These are phyloP conservation scores for Sarcophaga variegata DNA, from an alignment of 2,888 invertebrate genomes.

Conservation along the genomic window DNA sequence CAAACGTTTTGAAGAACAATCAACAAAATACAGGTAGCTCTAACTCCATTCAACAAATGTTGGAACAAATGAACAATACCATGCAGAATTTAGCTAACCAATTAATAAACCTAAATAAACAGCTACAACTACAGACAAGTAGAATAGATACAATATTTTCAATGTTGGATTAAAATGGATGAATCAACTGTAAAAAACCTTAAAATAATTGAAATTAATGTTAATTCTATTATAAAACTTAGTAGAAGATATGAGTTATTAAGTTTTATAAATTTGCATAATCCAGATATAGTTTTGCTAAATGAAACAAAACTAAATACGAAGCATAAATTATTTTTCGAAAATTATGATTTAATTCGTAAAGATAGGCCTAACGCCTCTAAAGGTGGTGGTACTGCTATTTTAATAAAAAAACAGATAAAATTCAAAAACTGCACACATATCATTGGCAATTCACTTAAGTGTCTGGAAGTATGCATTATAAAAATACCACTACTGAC, in stretches of 20 bases:
- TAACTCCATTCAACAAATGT: constrained; percentile 2
- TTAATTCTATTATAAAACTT: constrained; percentile 25
- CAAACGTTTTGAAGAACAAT: constrained; percentile 20
- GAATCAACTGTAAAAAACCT: neutral
- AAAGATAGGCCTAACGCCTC: neutral
- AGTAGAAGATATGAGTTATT: constrained; percentile 22
- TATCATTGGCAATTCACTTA: neutral
- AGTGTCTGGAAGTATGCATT: constrained; percentile 17
- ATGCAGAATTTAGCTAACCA: constrained; percentile 3
- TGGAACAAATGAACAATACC: constrained; percentile 23
- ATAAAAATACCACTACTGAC: constrained; percentile 4
- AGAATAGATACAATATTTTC: neutral
- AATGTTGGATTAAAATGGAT: too few relatives aligned
- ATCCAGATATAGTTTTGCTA: too few relatives aligned
- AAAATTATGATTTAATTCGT: constrained; percentile 2
- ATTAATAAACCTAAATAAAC: too few relatives aligned
- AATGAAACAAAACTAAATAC: neutral
- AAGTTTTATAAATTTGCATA: neutral
- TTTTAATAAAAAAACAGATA: too few relatives aligned
- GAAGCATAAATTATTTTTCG: constrained; percentile 10
- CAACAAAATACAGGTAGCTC: neutral
- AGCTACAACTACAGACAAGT: neutral
- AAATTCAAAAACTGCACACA: too few relatives aligned
- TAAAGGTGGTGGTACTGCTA: too few relatives aligned
- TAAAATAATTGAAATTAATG: neutral